Conservation (phyloP, 1,140 invertebrate species). For the Calephelis virginiensis region DNA sequence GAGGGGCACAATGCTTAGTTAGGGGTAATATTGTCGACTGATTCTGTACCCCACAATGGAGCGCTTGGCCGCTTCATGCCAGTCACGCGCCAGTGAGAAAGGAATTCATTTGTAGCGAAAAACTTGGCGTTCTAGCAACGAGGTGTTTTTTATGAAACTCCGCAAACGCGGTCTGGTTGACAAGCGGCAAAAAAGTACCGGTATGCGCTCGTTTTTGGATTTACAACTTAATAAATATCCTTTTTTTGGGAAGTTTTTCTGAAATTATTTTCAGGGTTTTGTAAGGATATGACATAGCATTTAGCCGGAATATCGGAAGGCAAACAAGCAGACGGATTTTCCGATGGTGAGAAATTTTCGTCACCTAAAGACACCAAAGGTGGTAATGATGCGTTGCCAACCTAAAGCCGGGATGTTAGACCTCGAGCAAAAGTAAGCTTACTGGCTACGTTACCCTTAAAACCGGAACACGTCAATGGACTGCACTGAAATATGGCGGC, state of each 20-base stretch:
- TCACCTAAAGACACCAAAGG: too few relatives aligned
- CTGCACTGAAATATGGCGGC: too few relatives aligned
- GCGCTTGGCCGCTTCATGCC: conserved; percentile 36
- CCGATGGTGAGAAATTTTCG: too few relatives aligned
- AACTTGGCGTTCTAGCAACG: conserved; percentile 35
- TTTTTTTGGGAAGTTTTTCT: not conserved
- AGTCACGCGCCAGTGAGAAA: conserved; percentile 40
- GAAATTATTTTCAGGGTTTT: too few relatives aligned
- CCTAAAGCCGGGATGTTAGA: too few relatives aligned
- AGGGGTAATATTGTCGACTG: conserved; percentile 39
- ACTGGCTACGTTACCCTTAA: too few relatives aligned
- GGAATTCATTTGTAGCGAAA: conserved; percentile 47
- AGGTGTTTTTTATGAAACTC: conserved; percentile 7
- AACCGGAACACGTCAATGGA: too few relatives aligned
- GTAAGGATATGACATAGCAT: too few relatives aligned
- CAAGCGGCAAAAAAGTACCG: not conserved
- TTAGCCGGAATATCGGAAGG: too few relatives aligned
- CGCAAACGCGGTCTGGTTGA: conserved; percentile 15
- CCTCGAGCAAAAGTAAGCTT: too few relatives aligned
- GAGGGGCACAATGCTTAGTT: conserved; percentile 37
- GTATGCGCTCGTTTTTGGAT: not conserved
- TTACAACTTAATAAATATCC: not conserved
- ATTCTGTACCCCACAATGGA: conserved; percentile 34
- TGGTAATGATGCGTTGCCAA: too few relatives aligned
- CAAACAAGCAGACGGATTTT: too few relatives aligned